Percentiles rank a stretch among this genome's conserved stretches.
Conservation (phyloP, 2,797 vertebrate genomes). For the Gila robusta region DNA sequence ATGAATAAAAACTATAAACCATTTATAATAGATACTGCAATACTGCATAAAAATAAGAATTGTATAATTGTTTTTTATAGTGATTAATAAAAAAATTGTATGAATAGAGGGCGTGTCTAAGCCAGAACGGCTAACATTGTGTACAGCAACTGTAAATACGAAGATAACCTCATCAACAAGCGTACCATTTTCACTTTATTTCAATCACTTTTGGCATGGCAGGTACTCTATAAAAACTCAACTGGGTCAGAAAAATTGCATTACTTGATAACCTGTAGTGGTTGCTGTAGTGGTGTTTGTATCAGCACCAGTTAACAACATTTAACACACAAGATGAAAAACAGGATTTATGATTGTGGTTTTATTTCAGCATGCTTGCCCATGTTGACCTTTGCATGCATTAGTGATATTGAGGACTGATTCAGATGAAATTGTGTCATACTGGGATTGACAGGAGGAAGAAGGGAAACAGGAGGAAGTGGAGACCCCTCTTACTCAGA, state of each 20-base stretch:
- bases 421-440: slow-evolving; percentile 35
- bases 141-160: not conserved
- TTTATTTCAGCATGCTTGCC: slow-evolving; percentile 38
- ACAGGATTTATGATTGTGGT: slow-evolving; percentile 15
- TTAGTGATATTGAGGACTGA: slow-evolving; percentile 44
- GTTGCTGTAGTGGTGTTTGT: not conserved
- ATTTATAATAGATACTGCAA: not conserved
- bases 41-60: too few relatives aligned
- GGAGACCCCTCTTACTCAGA: slow-evolving; percentile 52
- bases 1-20: not conserved
- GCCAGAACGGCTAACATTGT: not conserved
- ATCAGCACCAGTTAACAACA: not conserved
- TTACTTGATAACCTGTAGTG: not conserved
- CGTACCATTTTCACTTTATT: not conserved
- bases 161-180: not conserved
- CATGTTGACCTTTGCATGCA: slow-evolving; percentile 19
- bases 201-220: not conserved
- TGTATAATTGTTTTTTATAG: too few relatives aligned
- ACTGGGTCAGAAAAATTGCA: not conserved
- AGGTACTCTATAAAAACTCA: not conserved
- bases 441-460: slow-evolving; percentile 30
- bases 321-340: slow-evolving; percentile 1
- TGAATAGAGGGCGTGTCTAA: not conserved
- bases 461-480: slow-evolving; percentile 43
- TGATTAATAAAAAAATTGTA: not conserved